A percentile compares a stretch with the other conserved stretches of the same genome.
These are phyloP conservation scores for Drosophila kurseongensis DNA, from an alignment of 1,140 invertebrate genomes.

Conservation along the genomic window DNA sequence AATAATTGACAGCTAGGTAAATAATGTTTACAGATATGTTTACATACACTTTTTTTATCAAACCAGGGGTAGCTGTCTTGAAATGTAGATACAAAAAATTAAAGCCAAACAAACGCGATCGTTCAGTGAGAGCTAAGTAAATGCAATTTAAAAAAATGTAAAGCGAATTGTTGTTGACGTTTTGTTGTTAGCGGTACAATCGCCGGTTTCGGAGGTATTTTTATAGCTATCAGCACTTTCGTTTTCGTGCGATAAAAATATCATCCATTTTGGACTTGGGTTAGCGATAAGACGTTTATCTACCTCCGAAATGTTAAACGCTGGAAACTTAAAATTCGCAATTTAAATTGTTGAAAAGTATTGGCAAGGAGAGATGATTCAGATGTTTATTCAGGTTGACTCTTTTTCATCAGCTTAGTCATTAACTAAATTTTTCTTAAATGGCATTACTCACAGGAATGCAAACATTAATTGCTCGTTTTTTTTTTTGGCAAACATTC, in stretches of 20 bases:
- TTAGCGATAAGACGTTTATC: constrained; percentile 48
- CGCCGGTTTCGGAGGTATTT: constrained; percentile 12
- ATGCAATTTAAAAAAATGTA: constrained; percentile 17
- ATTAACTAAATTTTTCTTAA: constrained; percentile 36
- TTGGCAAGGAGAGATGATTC: constrained; percentile 18
- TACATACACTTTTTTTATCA: constrained; percentile 47
- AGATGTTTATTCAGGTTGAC: not conserved
- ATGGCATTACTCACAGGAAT: constrained; percentile 14
- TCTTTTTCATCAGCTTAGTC: constrained; percentile 20
- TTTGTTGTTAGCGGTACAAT: constrained; percentile 10
- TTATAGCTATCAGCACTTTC: constrained; percentile 55
- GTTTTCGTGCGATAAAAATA: constrained; percentile 49
- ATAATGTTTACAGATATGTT: constrained; percentile 64
- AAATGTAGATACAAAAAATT: constrained; percentile 13
- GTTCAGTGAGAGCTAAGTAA: constrained; percentile 22
- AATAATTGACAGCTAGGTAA: constrained; percentile 78
- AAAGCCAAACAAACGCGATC: constrained; percentile 24
- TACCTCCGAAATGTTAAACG: not conserved
- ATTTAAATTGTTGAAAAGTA: constrained; percentile 19
- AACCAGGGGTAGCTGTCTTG: constrained; percentile 5
- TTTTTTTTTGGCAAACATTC: constrained; percentile 19
- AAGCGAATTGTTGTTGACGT: constrained; percentile 7
- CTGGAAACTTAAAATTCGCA: constrained; percentile 21
- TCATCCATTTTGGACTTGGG: constrained; percentile 28
- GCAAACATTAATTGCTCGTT: constrained; percentile 23